Conservation (phyloP, 2,113 vertebrate species). For the Pterocles gutturalis region DNA sequence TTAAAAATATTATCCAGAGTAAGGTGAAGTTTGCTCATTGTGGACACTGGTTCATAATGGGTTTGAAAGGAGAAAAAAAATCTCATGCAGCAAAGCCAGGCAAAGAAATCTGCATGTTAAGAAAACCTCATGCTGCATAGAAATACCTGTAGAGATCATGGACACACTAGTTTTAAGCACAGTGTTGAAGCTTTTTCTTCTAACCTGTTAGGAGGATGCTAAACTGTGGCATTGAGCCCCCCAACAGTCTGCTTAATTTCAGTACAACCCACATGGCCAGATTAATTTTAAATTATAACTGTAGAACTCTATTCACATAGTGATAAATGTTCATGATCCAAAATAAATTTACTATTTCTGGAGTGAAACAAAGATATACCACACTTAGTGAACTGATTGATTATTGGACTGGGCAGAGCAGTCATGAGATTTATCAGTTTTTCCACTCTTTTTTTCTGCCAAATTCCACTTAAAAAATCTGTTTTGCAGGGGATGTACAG, state of each 20-base stretch:
- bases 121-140: neutral
- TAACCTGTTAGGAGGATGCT: neutral
- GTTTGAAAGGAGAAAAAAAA: neutral
- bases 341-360: neutral
- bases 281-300: neutral
- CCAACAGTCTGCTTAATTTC: neutral
- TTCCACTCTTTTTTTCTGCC: neutral
- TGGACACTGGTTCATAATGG: neutral
- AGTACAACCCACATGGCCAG: neutral
- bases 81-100: neutral
- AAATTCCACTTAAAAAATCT: neutral
- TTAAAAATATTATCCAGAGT: neutral
- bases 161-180: neutral
- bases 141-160: neutral
- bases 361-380: neutral
- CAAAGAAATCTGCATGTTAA: neutral
- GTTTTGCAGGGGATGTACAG: neutral
- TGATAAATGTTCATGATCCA: neutral
- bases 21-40: neutral
- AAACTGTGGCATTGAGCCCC: neutral
- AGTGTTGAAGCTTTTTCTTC: neutral
- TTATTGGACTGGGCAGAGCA: neutral
- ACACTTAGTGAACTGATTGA: neutral
- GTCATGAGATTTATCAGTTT: neutral
- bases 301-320: neutral